Evolutionary conservation across 2,888 invertebrate genomes (phyloP).

Genomic region (Petrolisthes cinctipes): DNA sequence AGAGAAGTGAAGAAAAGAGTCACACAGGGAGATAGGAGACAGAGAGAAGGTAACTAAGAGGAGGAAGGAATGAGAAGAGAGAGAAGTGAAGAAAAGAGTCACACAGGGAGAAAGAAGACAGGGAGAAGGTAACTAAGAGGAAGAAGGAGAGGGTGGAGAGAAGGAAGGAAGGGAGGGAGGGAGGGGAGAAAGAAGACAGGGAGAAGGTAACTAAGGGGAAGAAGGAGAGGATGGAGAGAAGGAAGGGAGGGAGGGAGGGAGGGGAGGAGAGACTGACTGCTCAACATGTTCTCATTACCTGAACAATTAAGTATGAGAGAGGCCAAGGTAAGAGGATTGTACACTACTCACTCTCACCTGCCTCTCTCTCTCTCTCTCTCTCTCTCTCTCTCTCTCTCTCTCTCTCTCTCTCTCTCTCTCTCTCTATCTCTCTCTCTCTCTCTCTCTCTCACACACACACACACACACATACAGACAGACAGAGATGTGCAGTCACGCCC

Average conservation of each 20-base stretch:
- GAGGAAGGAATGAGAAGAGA: background rate
- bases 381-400: background rate
- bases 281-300: conserved; percentile 32
- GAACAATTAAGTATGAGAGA: conserved; percentile 34
- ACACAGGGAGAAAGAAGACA: no score
- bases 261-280: conserved; percentile 10
- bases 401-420: background rate
- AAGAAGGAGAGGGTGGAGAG: background rate
- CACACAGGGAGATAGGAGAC: background rate
- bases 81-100: no score
- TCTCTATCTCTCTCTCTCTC: background rate
- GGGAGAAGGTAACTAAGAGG: no score
- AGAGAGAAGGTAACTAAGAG: background rate
- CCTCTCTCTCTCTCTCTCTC: background rate
- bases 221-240: background rate
- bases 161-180: background rate
- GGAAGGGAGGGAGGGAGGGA: background rate
- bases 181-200: background rate
- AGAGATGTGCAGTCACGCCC: background rate
- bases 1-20: background rate
- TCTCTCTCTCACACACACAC: background rate
- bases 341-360: background rate
- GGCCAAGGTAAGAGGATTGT: conserved; percentile 12
- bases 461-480: background rate
- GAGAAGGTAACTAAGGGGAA: background rate